Evolutionary conservation across 1,140 invertebrate genomes (phyloP), one percentile per base, ranked within the genome.

Genomic region (Diabrotica virgifera): DNA sequence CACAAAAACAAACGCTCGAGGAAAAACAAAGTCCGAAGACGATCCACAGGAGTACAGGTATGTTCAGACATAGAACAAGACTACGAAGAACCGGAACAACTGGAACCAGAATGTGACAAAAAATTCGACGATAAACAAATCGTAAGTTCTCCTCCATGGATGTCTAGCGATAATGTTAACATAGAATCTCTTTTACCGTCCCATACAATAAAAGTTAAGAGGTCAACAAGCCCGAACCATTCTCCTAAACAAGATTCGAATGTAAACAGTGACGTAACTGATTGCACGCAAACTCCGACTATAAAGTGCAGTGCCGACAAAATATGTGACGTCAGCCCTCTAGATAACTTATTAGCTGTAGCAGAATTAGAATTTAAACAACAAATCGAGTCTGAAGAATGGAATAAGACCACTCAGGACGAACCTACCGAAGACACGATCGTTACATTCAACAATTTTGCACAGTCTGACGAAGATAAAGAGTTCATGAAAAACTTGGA

Each of bases 331-430:
- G 76, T 79, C 73, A 81, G 76, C 36, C 79, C 80, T 69, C 80
- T 85, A 62, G 83, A 85, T 72, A 85, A 82, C 73, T 76, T 85
- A 62, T 80, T 86, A 37, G 84, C 84, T 9, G 84, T 85, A 59
- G 82, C 83, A 40, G 83, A 84, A 73, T 77, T 84, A 55, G 83
- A 84, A 75, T 84, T 85, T 70, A 80, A 79, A 69, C 80, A 79
- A 70, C 78, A 77, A 71, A 78, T 74, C 69, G 70, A 76, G 62
- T 71, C 72, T 4, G 77, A 72, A 46, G 73, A 75, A 67, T 78
- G 77, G 76, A 69, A 73, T 36, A 68, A 72, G 52, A 55, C 62
- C 6, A 51, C 51, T 64, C 40, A 62, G 36, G 12, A 52, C 54
- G 52, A 58, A 24, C n/a, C 58, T 12, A 60, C 66, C 53, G 59